Conservation (phyloP, 2,113 vertebrate species). For the Syrmaticus mikado region DNA sequence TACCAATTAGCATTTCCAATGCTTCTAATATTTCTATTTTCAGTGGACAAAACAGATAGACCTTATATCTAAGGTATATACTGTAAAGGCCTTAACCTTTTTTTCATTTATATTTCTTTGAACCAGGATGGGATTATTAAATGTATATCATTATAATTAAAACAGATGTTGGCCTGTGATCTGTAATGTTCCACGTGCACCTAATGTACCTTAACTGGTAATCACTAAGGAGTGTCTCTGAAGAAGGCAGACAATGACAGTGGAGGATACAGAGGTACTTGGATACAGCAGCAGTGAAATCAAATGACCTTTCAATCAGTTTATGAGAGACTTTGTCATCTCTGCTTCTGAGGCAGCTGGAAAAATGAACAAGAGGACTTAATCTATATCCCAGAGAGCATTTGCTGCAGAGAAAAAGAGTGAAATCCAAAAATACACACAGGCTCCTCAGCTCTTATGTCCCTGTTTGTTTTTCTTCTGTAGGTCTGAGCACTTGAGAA, state of each 20-base stretch:
- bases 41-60: not conserved
- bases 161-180: not conserved
- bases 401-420: not conserved
- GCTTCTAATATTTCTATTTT: not conserved
- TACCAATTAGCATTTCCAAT: not conserved
- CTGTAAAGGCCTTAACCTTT: not conserved
- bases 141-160: slow-evolving; percentile 14
- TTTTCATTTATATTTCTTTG: not conserved
- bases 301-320: slow-evolving; percentile 47
- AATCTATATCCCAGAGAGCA: slow-evolving; percentile 5
- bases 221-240: not conserved
- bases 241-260: not conserved
- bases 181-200: not conserved
- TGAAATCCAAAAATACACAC: slow-evolving; percentile 39
- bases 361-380: slow-evolving; percentile 10
- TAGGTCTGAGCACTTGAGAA: not conserved
- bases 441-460: not conserved
- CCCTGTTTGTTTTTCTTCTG: slow-evolving; percentile 23
- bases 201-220: not conserved
- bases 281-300: slow-evolving; percentile 18
- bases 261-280: not conserved
- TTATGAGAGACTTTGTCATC: slow-evolving; percentile 20
- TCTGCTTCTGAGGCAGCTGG: not conserved
- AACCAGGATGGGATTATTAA: not conserved
- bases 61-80: not conserved